Conservation (phyloP, 2,888 invertebrate species). For the Polymixis lichenea region DNA sequence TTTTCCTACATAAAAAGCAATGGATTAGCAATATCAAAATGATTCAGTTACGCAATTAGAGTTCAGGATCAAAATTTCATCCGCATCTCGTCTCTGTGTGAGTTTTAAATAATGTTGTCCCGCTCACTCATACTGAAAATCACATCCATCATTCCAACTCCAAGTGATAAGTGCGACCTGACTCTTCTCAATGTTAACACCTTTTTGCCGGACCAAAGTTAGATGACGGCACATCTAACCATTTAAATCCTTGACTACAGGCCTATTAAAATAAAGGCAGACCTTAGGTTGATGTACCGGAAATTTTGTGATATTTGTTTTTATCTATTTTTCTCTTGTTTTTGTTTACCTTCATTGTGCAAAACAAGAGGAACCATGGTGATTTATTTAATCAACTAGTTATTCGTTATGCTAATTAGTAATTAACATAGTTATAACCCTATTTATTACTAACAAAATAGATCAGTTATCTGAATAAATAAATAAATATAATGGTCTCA, state of each 20-base stretch:
- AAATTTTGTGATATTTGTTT: slow-evolving; percentile 19
- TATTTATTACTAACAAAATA: too few species aligned
- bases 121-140: background rate
- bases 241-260: slow-evolving; percentile 21
- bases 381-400: background rate
- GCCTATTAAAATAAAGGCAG: slow-evolving; percentile 47
- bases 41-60: too few species aligned
- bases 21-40: too few species aligned
- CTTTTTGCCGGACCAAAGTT: background rate
- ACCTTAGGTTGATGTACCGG: slow-evolving; percentile 6
- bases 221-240: background rate
- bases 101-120: background rate
- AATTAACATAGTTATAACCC: too few species aligned
- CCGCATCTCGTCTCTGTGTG: too few species aligned
- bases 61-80: background rate
- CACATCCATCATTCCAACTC: background rate
- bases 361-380: background rate
- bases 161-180: background rate
- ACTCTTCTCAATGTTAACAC: background rate
- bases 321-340: background rate
- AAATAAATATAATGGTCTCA: too few species aligned
- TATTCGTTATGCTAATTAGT: background rate
- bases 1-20: too few species aligned
- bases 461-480: too few species aligned
- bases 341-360: slow-evolving; percentile 7